Base-by-base conservation (phyloP, 2,113 vertebrate species). In the Xiphorhynchus elegans region DNA sequence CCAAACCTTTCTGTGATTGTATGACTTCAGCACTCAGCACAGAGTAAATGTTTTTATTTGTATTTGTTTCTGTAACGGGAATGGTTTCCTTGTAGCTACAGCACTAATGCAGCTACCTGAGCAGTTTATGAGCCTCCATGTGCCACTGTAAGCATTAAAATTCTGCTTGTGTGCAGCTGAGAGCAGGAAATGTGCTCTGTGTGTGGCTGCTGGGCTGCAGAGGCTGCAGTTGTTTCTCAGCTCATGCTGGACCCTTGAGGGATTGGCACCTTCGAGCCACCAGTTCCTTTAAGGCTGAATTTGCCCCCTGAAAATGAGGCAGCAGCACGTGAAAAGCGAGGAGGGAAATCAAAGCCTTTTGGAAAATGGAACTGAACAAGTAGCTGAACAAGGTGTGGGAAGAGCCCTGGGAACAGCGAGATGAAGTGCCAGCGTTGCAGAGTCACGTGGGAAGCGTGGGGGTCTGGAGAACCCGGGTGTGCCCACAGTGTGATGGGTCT, bases 291-390 rank as follows among this genome's bases (percentile, higher is more conserved):
- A 79, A 82, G 79, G 70, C 23, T 26, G 26, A 75, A 68, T 83
- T 90, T 47, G 29, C 35, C 53, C 14, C 50, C 31, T 28, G 20
- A 25, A 50, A 63, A 78, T 63, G 44, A 84, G 91, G 46, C 35
- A n/a, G 42, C 1, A 0, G 46, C 52, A 59, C 0, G 0, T 59
- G 17, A 75, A 72, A 74, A 92, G 67, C 2, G 1, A 84, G 70
- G 29, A 78, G 37, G 53, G 81, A 78, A 87, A 89, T 39, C 58
- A 76, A 42, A 93, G 46, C 64, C 24, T 89, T 79, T 64, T 83
- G 80, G 59, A 64, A 89, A 84, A 52, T n/a, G 31, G 50, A 56
- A 52, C 39, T 73, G 55, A 68, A 39, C 13, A 14, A 86, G 72
- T 16, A 59, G 47, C 62, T 82, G 58, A n/a, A 87, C 47, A 26